Evolutionary conservation across 2,113 vertebrate species (phyloP), one percentile per base, ranked within the genome.

Genomic region (Hiodon tergisus): DNA sequence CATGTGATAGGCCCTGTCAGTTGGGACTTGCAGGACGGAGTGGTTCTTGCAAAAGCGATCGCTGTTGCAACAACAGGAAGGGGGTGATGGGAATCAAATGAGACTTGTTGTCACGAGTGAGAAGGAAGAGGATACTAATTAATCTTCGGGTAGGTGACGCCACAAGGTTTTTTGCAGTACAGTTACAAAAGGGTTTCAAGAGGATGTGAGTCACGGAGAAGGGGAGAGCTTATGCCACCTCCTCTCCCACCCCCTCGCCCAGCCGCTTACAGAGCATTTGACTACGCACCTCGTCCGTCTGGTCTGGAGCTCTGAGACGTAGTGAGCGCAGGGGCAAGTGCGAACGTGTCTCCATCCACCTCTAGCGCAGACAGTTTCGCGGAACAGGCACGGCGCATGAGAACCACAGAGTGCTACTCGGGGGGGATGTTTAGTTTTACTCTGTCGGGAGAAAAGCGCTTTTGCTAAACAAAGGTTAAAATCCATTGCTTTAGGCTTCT

Each of bases 251-350:
- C 8, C 14, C 16, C 11, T 77, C 80, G 79, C 74, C 83, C 81
- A 87, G 84, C 88, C 85, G 82, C 86, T 88, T 87, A 72, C 81
- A 79, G 84, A 83, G 77, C 85, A 79, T 77, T 78, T 74, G 82
- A 79, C 65, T 69, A 48, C 54, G 51, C 7, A 31, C 31, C 31
- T 31, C 50, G 7, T 47, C 9, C 8, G 17, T 59, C 7, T 6
- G 61, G 57, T 11, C 59, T 9, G 51, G 51, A 50, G 58, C 31
- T 14, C 76, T 63, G 71, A 78, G 79, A 74, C 62, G 14, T 67
- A 81, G 80, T 73, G 72, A 78, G 31, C 77, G 7, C 62, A 71
- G 66, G 79, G 88, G 81, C 90, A 90, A 82, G 90, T 83, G 85
- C 84, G 82, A 85, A 89, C 90, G 83, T 89, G 89, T 78, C 80